phyloP scores from a whole-genome alignment of 1,140 invertebrate species.

The Daktulosphaira vitifoliae region DNA sequence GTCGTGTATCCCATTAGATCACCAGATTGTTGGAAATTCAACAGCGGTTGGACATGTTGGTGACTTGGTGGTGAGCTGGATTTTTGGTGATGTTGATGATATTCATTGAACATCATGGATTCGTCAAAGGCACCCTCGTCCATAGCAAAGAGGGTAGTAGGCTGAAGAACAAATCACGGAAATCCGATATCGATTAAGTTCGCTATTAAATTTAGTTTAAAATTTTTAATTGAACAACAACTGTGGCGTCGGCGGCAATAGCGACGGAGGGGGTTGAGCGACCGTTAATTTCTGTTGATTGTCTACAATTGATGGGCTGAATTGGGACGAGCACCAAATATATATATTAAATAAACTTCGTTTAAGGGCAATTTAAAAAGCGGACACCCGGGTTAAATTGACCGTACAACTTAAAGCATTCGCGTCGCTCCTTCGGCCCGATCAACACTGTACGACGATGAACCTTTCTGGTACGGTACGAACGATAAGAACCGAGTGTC shows the following conservation, averaged over 20 bases:
- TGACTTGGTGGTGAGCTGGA: slow-evolving; percentile 14
- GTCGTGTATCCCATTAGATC: slow-evolving; percentile 20
- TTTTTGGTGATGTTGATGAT: slow-evolving; percentile 9
- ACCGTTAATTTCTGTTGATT: slow-evolving; percentile 31
- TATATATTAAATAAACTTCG: slow-evolving; percentile 31
- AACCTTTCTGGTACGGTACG: neutral
- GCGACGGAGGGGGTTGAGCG: slow-evolving; percentile 1
- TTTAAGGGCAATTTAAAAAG: slow-evolving; percentile 33
- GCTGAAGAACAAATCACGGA: too few relatives aligned
- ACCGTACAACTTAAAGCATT: slow-evolving; percentile 11
- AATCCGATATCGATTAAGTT: too few relatives aligned
- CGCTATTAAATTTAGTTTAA: too few relatives aligned
- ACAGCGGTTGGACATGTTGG: slow-evolving; percentile 8
- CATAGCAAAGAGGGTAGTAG: neutral
- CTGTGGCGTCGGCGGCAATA: neutral
- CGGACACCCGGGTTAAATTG: neutral
- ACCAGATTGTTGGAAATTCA: slow-evolving; percentile 10
- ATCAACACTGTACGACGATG: neutral
- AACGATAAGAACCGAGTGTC: neutral
- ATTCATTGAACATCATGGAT: slow-evolving; percentile 29
- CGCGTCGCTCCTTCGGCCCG: slow-evolving; percentile 17
- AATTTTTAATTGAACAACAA: neutral
- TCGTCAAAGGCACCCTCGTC: slow-evolving; percentile 22
- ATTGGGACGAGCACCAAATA: slow-evolving; percentile 11
- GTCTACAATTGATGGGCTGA: slow-evolving; percentile 31